Conservation (phyloP, 92 coral and sea anemone genomes). For the Zoanthus solanderi region DNA sequence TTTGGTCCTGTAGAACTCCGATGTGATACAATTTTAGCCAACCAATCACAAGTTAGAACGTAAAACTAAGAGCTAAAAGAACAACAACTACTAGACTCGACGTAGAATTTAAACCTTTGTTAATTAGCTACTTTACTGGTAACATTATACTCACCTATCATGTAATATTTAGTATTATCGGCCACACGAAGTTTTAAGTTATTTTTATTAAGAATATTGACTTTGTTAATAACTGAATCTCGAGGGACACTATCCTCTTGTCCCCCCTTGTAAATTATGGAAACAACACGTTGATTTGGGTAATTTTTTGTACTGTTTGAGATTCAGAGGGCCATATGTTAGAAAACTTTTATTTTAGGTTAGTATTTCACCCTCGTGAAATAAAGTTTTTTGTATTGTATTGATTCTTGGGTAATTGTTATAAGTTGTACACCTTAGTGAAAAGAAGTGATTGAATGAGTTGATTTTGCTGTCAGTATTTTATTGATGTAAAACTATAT, state of each 20-base stretch:
- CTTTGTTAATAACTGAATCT: background rate
- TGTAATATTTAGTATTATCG: background rate
- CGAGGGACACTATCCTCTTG: background rate
- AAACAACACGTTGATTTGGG: background rate
- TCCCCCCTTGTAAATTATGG: background rate
- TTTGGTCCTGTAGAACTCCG: background rate
- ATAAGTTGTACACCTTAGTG: no score
- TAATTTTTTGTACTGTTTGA: no score
- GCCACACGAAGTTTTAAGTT: background rate
- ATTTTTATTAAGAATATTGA: background rate
- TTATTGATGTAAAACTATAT: no score
- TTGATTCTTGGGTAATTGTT: no score
- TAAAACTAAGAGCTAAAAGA: constrained; percentile 24
- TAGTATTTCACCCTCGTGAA: no score
- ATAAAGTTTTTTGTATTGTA: no score
- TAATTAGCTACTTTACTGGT: background rate
- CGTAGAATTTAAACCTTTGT: background rate
- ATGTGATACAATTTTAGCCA: background rate
- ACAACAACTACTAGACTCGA: constrained; percentile 20
- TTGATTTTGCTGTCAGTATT: no score
- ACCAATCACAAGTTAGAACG: constrained; percentile 73
- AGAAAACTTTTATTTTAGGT: no score
- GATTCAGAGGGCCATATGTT: no score
- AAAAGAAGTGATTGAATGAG: no score
- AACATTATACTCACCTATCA: background rate